These are phyloP conservation scores for Anastatus disparis DNA, from an alignment of 1,140 invertebrate species.

Conservation along the genomic window DNA sequence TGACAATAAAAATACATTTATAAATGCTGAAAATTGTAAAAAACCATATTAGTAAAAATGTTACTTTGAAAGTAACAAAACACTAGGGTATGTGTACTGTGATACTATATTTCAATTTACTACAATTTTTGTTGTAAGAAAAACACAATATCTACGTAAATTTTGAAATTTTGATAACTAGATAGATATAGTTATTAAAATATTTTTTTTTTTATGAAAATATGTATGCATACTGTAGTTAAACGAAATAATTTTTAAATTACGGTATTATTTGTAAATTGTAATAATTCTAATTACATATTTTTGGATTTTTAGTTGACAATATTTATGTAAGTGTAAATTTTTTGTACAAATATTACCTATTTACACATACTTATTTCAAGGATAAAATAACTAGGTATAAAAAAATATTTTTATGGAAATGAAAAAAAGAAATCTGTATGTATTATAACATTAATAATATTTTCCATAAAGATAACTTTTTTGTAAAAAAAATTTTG, in stretches of 20 bases:
- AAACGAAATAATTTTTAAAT: conserved; percentile 25
- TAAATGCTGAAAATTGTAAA: background rate
- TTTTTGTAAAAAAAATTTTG: conserved; percentile 32
- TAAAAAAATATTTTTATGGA: background rate
- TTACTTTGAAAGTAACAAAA: background rate
- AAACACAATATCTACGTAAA: conserved; percentile 19
- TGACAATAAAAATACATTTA: conserved; percentile 9
- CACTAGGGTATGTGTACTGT: conserved; percentile 21
- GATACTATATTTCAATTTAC: conserved; percentile 30
- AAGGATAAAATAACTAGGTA: background rate
- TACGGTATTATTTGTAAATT: background rate
- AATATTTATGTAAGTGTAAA: conserved; percentile 1
- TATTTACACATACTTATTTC: background rate
- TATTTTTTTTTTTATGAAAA: conserved; percentile 17
- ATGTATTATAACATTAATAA: background rate
- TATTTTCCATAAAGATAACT: conserved; percentile 13
- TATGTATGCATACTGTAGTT: background rate
- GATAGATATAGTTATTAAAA: background rate
- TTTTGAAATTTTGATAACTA: conserved; percentile 19
- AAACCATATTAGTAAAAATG: background rate
- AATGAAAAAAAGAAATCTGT: no score
- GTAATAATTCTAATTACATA: background rate
- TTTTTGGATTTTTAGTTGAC: conserved; percentile 4
- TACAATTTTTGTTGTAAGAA: conserved; percentile 15
- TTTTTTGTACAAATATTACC: background rate